Evolutionary conservation across 1,140 invertebrate species (phyloP).

Genomic region (Drosophila bocki): DNA sequence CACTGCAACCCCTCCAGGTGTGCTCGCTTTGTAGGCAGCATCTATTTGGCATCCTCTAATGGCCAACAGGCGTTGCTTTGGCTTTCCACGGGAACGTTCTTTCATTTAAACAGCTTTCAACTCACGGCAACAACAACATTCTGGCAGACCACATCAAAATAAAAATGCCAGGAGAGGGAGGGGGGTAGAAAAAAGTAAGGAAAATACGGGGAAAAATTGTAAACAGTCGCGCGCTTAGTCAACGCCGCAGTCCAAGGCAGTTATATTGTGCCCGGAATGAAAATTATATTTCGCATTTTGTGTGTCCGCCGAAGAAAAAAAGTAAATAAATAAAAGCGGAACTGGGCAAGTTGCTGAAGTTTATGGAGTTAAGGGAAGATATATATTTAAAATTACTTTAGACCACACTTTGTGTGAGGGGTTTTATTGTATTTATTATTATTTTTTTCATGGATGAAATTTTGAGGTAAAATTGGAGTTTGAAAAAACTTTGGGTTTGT

Average conservation of each 20-base stretch:
- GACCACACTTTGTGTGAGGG: constrained; percentile 11
- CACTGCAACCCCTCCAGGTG: constrained; percentile 36
- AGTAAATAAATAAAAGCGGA: constrained; percentile 46
- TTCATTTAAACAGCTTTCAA: constrained; percentile 75
- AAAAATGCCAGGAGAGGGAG: constrained; percentile 27
- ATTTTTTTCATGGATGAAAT: not conserved
- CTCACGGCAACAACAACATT: constrained; percentile 38
- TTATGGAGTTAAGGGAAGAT: constrained; percentile 44
- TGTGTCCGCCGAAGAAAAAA: constrained; percentile 35
- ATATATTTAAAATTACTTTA: constrained; percentile 47
- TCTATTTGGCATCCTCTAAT: constrained; percentile 72
- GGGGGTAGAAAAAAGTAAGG: constrained; percentile 9
- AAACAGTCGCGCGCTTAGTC: constrained; percentile 67
- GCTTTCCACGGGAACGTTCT: constrained; percentile 56
- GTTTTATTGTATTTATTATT: constrained; percentile 9
- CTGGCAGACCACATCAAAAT: constrained; percentile 66
- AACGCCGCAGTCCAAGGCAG: constrained; percentile 44
- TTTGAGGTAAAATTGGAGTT: constrained; percentile 15
- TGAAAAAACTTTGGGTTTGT: constrained; percentile 1
- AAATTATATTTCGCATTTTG: constrained; percentile 55
- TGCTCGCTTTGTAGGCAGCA: constrained; percentile 57
- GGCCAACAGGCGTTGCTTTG: constrained; percentile 69
- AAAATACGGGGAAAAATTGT: constrained; percentile 52
- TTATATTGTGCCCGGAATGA: constrained; percentile 58
- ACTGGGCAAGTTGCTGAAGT: constrained; percentile 34